A percentile compares a stretch with the other conserved stretches of the same genome.
Conservation (phyloP, 2,888 invertebrate genomes). For the Leptinotarsa haldemani region DNA sequence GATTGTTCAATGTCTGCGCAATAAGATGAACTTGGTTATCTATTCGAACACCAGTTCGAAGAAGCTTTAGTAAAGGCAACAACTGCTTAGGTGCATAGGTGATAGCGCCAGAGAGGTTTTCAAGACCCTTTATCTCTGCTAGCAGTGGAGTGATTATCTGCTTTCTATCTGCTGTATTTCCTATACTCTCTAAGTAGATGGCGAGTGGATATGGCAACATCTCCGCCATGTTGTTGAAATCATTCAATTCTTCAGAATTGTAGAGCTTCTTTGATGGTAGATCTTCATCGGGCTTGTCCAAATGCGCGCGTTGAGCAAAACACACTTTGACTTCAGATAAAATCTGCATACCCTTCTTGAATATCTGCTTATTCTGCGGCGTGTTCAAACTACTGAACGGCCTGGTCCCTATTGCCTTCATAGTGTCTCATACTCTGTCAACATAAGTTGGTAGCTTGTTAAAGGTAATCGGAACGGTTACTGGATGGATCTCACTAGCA, state of each 20-base stretch:
- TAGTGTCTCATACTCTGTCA: conserved; percentile 44
- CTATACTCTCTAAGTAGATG: conserved; percentile 28
- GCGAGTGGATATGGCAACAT: conserved; percentile 28
- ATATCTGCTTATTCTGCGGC: conserved; percentile 35
- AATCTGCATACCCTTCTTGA: conserved; percentile 45
- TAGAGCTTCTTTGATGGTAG: conserved; percentile 38
- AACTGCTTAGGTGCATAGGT: no score
- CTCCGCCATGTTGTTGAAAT: conserved; percentile 42
- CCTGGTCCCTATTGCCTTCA: conserved; percentile 44
- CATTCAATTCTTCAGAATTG: conserved; percentile 38
- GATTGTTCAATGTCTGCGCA: no score
- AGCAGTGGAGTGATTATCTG: conserved; percentile 37
- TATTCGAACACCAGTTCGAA: no score
- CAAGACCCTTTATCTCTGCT: conserved; percentile 20
- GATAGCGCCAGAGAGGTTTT: no score
- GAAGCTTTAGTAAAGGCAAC: no score
- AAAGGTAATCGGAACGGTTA: conserved; percentile 33
- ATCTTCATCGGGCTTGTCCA: conserved; percentile 44
- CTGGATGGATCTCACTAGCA: conserved; percentile 25
- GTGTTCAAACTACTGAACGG: conserved; percentile 41
- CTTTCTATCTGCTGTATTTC: conserved; percentile 22
- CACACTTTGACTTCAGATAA: conserved; percentile 42
- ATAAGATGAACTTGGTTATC: no score
- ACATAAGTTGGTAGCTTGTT: conserved; percentile 27
- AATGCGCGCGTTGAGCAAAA: conserved; percentile 43